Base-by-base conservation (phyloP, 2,797 vertebrate genomes). In the Okamejei kenojei region DNA sequence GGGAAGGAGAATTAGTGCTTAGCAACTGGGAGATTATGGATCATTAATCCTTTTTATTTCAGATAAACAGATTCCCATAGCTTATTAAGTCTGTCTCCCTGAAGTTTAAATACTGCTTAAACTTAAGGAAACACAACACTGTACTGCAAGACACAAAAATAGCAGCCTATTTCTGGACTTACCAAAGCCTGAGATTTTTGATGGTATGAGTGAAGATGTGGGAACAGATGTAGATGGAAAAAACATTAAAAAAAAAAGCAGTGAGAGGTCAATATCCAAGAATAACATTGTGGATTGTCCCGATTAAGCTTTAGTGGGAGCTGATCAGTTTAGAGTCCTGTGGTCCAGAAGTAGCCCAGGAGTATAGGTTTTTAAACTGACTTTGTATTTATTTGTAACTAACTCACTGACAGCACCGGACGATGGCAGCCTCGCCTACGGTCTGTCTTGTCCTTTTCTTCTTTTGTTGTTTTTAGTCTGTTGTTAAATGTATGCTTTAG, bases 191-290 rank as follows among this genome's bases (percentile, higher is more conserved):
- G 63, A 90, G 65, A 71, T 90, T 92, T 73, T 45, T 45, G 38
- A n/a, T 92, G 13, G 26, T 76, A 74, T 54, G 21, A 3, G 35
- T 74, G 35, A 92, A 76, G 26, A 54, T 92, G 71, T 92, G 90
- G 38, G 71, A 92, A 92, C 90, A 74, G 90, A 73, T 92, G 21
- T 73, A 92, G 71, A 35, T 68, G 84, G 63, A 63, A 68, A 68
- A 88, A 88, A 54, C 11, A 45, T 73, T 45, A 0, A 17, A 13
- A 76, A 92, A 68, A 88, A 32, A n/a, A 13, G 21, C 90, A 92
- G 11, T 29, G 68, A 74, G 38, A 54, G 35, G 11, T 29, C 71
- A 74, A 29, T 29, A 74, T 76, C 90, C 38, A 35, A n/a, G 5
- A 92, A 92, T 74, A 91, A 74, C 29, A 76, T 26, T 10, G 21